Conservation (phyloP, 1,140 invertebrate genomes). For the Heliconius nattereri region DNA sequence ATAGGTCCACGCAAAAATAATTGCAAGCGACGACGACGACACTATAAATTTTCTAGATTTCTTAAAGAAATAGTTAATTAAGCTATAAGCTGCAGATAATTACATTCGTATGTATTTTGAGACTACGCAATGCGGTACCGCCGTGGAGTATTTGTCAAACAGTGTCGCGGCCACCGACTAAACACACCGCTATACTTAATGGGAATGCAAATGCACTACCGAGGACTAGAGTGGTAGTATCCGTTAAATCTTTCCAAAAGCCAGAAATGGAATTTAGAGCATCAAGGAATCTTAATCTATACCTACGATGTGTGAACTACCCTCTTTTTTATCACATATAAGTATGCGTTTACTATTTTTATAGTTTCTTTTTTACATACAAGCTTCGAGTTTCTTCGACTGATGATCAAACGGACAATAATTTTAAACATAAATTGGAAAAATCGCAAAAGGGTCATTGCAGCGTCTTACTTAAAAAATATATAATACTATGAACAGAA, state of each 20-base stretch:
- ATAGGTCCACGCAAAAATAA: too few species aligned
- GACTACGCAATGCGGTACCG: slow-evolving; percentile 26
- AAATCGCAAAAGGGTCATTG: too few species aligned
- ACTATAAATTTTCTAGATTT: too few species aligned
- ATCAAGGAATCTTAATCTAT: neutral
- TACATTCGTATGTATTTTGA: neutral
- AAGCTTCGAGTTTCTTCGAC: too few species aligned
- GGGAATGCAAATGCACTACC: slow-evolving; percentile 47
- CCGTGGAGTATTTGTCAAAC: slow-evolving; percentile 47
- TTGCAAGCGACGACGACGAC: too few species aligned
- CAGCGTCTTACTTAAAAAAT: too few species aligned
- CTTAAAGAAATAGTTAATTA: neutral
- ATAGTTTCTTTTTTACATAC: too few species aligned
- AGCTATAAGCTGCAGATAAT: neutral
- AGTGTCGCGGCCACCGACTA: slow-evolving; percentile 43
- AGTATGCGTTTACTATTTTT: neutral
- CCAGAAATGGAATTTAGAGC: neutral
- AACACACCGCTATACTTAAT: slow-evolving; percentile 38
- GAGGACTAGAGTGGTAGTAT: neutral
- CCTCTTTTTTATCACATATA: neutral
- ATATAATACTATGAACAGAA: too few species aligned
- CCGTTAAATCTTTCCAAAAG: slow-evolving; percentile 3
- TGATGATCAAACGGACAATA: too few species aligned
- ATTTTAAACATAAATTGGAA: too few species aligned
- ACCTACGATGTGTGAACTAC: neutral